Evolutionary conservation across 92 coral and sea anemone genomes (phyloP), one percentile per base, ranked within the genome.

Genomic region (Paramuricea clavata): DNA sequence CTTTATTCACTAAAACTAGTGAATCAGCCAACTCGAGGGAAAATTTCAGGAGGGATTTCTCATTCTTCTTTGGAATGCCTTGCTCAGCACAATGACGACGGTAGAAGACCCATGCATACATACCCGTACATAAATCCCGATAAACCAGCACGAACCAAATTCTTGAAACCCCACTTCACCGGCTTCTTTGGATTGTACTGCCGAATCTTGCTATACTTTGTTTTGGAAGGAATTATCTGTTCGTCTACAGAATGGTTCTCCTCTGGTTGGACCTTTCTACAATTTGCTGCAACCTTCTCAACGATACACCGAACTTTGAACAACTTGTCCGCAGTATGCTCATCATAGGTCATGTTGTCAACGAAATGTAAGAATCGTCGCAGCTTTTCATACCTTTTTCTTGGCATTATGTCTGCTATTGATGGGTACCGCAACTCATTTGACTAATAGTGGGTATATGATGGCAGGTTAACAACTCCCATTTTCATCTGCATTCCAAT

Each of bases 191-290:
- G n/a, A n/a, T n/a, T n/a, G n/a, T n/a, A n/a, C n/a, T n/a, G n/a
- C n/a, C n/a, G n/a, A n/a, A n/a, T n/a, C n/a, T n/a, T n/a, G 13
- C 76, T 69, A 13, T 69, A 69, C 34, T 69, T 8, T 42, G 31
- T 69, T 69, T 69, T 26, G 76, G n/a, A 12, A 21, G 44, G 81
- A 50, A 49, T 68, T 69, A 52, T 33, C 34, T 72, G 41, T 50
- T 83, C 79, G 74, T 85, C 83, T 27, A 85, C 83, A 16, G 89
- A 52, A 60, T 56, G 89, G 44, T 41, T 34, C 21, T 59, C 76
- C 69, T 76, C 89, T 43, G 67, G 81, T 19, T 49, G 42, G 31
- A 83, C 27, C 70, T 83, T 44, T 64, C 13, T 5, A 34, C 87
- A 83, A 49, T 83, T 62, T 49, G 47, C 87, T 31, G 39, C n/a